phyloP scores from a whole-genome alignment of 2,113 vertebrate genomes.

The Phyllostomus discolor region DNA sequence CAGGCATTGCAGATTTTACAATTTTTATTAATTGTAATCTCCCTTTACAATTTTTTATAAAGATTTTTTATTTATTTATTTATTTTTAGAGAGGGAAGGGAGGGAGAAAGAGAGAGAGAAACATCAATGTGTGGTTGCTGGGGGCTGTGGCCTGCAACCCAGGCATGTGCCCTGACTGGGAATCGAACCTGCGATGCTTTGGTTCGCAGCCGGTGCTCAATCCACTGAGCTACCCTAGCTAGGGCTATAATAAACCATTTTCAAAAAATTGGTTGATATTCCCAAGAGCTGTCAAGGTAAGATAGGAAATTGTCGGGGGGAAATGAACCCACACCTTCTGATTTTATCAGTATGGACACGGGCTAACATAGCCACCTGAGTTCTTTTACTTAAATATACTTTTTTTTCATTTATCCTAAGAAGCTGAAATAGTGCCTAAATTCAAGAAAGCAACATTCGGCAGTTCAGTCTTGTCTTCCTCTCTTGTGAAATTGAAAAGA shows the following conservation, averaged over 20 bases:
- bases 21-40: too few relatives aligned
- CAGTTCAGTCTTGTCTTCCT: not conserved
- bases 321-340: not conserved
- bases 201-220: too few relatives aligned
- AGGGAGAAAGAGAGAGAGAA: too few relatives aligned
- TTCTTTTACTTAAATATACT: slow-evolving; percentile 43
- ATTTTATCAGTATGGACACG: slow-evolving; percentile 15
- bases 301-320: not conserved
- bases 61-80: too few relatives aligned
- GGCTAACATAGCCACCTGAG: not conserved
- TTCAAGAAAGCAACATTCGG: slow-evolving; percentile 29
- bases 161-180: too few relatives aligned
- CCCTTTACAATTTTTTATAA: too few relatives aligned
- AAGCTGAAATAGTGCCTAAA: slow-evolving; percentile 43
- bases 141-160: too few relatives aligned
- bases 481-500: slow-evolving; percentile 44
- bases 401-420: slow-evolving; percentile 12
- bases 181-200: too few relatives aligned
- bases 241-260: slow-evolving; percentile 13
- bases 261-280: not conserved
- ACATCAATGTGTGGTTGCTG: too few relatives aligned
- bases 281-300: not conserved
- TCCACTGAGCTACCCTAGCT: too few relatives aligned
- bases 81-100: too few relatives aligned
- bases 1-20: too few relatives aligned